Evolutionary conservation across 2,797 vertebrate species (phyloP).

Genomic region (Anguilla marmorata): DNA sequence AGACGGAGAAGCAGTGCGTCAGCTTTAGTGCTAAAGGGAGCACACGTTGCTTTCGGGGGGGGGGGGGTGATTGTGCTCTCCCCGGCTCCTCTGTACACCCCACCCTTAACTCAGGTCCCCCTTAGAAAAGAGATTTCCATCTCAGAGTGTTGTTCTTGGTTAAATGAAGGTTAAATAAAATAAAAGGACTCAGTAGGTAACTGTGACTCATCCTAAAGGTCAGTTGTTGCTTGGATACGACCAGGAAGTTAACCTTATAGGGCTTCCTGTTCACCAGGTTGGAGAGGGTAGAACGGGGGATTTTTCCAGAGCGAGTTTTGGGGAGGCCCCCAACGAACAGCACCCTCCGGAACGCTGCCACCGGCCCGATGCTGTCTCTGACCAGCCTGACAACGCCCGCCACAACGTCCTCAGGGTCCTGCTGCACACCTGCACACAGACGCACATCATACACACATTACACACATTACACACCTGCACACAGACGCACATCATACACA

Average conservation of each 20-base stretch:
- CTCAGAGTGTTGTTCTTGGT: too few relatives aligned
- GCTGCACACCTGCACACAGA: conserved; percentile 68
- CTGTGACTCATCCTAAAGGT: neutral
- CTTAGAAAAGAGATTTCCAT: too few relatives aligned
- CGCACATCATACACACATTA: conserved; percentile 20
- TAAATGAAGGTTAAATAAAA: neutral
- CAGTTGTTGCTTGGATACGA: neutral
- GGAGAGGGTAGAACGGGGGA: conserved; percentile 84
- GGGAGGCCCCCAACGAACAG: conserved; percentile 84
- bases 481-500: too few relatives aligned
- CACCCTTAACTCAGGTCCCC: too few relatives aligned
- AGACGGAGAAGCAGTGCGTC: neutral
- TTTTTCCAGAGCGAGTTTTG: conserved; percentile 95
- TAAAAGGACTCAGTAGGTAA: neutral
- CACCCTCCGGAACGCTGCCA: conserved; percentile 86
- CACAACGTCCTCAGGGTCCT: conserved; percentile 62
- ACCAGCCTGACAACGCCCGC: conserved; percentile 81
- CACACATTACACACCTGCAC: conserved; percentile 4
- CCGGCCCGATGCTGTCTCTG: conserved; percentile 84
- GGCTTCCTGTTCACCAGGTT: conserved; percentile 86
- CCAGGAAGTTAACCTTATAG: conserved; percentile 77
- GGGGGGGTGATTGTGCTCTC: too few relatives aligned
- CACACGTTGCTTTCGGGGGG: neutral
- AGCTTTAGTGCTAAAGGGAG: neutral
- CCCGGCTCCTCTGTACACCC: too few relatives aligned